Percentiles rank a stretch among this genome's conserved stretches.
phyloP scores from a whole-genome alignment of 2,113 vertebrate species.

The Sylvia atricapilla region DNA sequence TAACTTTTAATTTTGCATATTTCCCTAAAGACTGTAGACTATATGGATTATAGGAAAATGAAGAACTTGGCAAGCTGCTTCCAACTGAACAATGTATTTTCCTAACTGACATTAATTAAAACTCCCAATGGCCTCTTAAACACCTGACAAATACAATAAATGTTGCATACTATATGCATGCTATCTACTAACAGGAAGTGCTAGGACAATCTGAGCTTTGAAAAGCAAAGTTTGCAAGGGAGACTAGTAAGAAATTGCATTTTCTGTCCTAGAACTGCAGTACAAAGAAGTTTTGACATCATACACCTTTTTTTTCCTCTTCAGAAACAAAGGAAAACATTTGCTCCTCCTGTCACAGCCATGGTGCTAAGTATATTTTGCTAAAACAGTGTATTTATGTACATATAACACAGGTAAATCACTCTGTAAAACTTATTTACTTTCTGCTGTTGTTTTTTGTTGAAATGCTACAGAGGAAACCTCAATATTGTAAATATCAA shows the following conservation, averaged over 20 bases:
- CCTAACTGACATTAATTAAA: conserved; percentile 91
- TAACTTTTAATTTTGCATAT: conserved; percentile 89
- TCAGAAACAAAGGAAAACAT: conserved; percentile 48
- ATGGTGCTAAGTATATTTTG: not conserved
- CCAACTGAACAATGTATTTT: conserved; percentile 86
- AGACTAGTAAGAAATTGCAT: conserved; percentile 47
- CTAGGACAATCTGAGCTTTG: conserved; percentile 54
- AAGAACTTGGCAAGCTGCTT: conserved; percentile 86
- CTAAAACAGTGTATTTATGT: not conserved
- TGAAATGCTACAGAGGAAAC: conserved; percentile 23
- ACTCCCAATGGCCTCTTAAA: conserved; percentile 88
- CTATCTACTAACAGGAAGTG: conserved; percentile 74
- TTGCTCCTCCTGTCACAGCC: not conserved
- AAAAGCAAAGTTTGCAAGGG: conserved; percentile 67
- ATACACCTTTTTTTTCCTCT: not conserved
- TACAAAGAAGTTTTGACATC: conserved; percentile 31
- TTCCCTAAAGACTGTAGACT: conserved; percentile 85
- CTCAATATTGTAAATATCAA: not conserved
- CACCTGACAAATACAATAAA: conserved; percentile 89
- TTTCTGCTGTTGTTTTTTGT: conserved; percentile 2
- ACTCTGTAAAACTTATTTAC: not conserved
- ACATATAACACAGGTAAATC: not conserved
- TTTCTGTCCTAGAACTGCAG: conserved; percentile 20
- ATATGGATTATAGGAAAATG: conserved; percentile 86
- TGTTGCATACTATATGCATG: conserved; percentile 79